These are phyloP conservation scores for Girardia tigrina DNA, from an alignment of 2,888 invertebrate species.

Conservation along the genomic window DNA sequence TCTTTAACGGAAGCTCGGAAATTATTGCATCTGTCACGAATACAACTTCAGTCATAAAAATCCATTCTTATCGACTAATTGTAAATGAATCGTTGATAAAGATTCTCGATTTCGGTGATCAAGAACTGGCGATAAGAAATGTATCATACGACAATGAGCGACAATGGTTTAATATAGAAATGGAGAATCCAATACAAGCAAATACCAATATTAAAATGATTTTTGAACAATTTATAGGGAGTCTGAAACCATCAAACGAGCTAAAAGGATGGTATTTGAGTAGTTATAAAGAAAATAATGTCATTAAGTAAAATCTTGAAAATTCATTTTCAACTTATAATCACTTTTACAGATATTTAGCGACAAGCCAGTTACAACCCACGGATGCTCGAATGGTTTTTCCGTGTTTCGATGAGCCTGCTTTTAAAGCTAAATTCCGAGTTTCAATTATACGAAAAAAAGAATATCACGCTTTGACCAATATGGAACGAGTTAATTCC, in stretches of 20 bases:
- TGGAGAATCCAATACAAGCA: not conserved
- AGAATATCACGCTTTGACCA: conserved; percentile 41
- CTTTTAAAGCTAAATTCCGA: conserved; percentile 69
- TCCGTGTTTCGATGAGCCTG: conserved; percentile 80
- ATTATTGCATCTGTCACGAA: conserved; percentile 39
- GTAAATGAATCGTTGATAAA: conserved; percentile 36
- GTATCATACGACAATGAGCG: conserved; percentile 32
- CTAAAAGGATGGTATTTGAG: conserved; percentile 35
- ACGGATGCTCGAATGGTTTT: conserved; percentile 78
- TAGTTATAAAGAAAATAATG: conserved; percentile 28
- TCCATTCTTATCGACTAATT: conserved; percentile 40
- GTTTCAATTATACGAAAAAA: conserved; percentile 51
- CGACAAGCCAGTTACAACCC: conserved; percentile 58
- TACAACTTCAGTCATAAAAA: conserved; percentile 39
- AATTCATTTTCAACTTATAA: no score
- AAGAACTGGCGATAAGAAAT: conserved; percentile 52
- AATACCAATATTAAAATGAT: not conserved
- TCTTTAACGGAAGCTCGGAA: conserved; percentile 40
- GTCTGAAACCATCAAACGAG: conserved; percentile 30
- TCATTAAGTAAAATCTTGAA: no score
- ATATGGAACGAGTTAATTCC: conserved; percentile 42
- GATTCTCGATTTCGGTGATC: not conserved
- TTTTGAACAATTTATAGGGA: conserved; percentile 23
- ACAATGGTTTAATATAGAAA: conserved; percentile 33
- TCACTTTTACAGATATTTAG: conserved; percentile 23